Evolutionary conservation across 1,140 invertebrate species (phyloP).

Genomic region (Proctacanthus coquilletti): DNA sequence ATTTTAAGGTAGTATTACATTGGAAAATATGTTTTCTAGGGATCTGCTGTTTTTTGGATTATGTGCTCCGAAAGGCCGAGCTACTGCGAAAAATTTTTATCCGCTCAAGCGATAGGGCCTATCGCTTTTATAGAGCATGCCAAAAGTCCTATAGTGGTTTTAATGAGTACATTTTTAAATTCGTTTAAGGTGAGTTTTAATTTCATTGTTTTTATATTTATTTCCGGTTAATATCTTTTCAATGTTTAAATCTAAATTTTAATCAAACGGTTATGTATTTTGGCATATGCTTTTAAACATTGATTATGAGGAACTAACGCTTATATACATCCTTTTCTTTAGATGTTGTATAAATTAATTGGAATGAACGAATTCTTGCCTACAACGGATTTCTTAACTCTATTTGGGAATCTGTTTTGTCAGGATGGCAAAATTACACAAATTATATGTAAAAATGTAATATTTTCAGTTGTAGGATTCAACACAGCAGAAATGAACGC

Average conservation of each 20-base stretch:
- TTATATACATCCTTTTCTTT: too few species aligned
- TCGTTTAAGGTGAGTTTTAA: conserved; percentile 20
- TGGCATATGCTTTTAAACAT: too few species aligned
- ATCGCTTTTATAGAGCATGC: conserved; percentile 31
- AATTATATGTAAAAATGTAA: conserved; percentile 36
- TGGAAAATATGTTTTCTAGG: conserved; percentile 36
- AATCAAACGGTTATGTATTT: too few species aligned
- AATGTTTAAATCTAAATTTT: neutral
- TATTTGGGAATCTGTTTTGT: conserved; percentile 30
- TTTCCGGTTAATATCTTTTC: neutral
- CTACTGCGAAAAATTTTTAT: conserved; percentile 45
- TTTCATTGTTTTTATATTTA: conserved; percentile 1
- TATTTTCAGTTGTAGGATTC: conserved; percentile 41
- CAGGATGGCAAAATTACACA: conserved; percentile 30
- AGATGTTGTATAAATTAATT: conserved; percentile 26
- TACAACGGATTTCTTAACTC: conserved; percentile 27
- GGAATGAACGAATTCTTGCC: conserved; percentile 42
- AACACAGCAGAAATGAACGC: conserved; percentile 37
- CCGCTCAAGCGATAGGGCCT: conserved; percentile 47
- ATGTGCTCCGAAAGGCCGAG: conserved; percentile 45
- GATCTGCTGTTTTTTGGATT: conserved; percentile 46
- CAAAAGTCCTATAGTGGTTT: conserved; percentile 23
- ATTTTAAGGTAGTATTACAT: neutral
- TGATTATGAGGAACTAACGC: too few species aligned
- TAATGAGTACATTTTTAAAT: conserved; percentile 20